Evolutionary conservation across 2,888 invertebrate genomes (phyloP).

Genomic region (Metacarcinus magister): DNA sequence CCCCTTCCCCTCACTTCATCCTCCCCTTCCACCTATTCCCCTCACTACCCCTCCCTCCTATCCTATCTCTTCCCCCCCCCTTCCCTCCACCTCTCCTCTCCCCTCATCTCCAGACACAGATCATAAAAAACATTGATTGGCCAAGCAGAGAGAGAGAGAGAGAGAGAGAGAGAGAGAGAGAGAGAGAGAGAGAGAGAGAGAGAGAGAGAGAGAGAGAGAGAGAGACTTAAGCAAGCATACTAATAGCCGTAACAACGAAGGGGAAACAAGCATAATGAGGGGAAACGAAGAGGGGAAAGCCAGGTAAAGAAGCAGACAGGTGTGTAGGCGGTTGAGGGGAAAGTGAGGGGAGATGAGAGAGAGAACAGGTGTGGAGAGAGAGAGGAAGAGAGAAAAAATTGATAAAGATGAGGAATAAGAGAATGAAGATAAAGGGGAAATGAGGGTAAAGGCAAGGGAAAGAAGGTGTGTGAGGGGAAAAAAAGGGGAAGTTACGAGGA

Average conservation of each 20-base stretch:
- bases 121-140: too few species aligned
- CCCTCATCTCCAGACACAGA: neutral
- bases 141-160: neutral
- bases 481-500: neutral
- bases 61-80: neutral
- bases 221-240: neutral
- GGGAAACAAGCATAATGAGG: constrained; percentile 22
- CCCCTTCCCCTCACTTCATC: neutral
- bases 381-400: neutral
- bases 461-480: neutral
- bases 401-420: neutral
- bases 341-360: neutral
- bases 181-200: neutral
- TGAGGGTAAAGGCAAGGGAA: neutral
- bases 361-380: neutral
- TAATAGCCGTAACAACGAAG: neutral
- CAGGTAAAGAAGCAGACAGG: neutral
- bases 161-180: constrained; percentile 42
- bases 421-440: neutral
- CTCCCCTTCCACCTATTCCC: neutral
- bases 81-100: neutral
- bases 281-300: neutral
- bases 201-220: neutral
- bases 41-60: neutral
- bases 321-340: neutral